Conservation (phyloP, 1,140 invertebrate genomes). For the Sycophaga agraensis region DNA sequence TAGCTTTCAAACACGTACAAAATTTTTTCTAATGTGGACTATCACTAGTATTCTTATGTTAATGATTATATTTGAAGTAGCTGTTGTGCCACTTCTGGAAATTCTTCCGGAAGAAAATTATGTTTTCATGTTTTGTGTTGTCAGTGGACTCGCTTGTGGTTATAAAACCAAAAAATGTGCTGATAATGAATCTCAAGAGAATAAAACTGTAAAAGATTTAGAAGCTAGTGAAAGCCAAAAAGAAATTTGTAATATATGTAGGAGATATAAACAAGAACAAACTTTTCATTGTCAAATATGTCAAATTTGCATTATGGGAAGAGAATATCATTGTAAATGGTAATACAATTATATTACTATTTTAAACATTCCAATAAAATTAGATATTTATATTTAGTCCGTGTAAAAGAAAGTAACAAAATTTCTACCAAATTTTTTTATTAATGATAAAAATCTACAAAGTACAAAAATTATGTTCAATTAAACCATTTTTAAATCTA, state of each 20-base stretch:
- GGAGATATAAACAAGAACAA: conserved; percentile 43
- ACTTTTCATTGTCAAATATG: conserved; percentile 51
- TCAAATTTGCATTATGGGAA: conserved; percentile 49
- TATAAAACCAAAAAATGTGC: conserved; percentile 62
- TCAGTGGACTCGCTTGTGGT: conserved; percentile 61
- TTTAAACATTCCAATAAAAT: background rate
- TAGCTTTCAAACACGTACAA: conserved; percentile 61
- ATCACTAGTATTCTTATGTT: conserved; percentile 64
- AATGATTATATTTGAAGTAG: conserved; percentile 67
- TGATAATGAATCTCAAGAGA: conserved; percentile 45
- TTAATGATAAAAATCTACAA: no score
- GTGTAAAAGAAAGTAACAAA: no score
- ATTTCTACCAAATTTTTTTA: no score
- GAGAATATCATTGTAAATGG: conserved; percentile 57
- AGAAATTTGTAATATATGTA: conserved; percentile 50
- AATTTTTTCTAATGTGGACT: conserved; percentile 71
- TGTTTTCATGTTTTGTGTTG: conserved; percentile 61
- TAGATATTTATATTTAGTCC: no score
- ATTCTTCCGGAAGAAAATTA: conserved; percentile 70
- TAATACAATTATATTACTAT: conserved; percentile 19
- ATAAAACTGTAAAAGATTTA: conserved; percentile 36
- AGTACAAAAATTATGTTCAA: no score
- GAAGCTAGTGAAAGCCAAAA: conserved; percentile 51
- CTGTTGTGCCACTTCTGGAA: conserved; percentile 65
- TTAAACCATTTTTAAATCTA: conserved; percentile 7